These are phyloP conservation scores for Pollachius pollachius DNA, from an alignment of 2,113 vertebrate genomes.

Conservation along the genomic window DNA sequence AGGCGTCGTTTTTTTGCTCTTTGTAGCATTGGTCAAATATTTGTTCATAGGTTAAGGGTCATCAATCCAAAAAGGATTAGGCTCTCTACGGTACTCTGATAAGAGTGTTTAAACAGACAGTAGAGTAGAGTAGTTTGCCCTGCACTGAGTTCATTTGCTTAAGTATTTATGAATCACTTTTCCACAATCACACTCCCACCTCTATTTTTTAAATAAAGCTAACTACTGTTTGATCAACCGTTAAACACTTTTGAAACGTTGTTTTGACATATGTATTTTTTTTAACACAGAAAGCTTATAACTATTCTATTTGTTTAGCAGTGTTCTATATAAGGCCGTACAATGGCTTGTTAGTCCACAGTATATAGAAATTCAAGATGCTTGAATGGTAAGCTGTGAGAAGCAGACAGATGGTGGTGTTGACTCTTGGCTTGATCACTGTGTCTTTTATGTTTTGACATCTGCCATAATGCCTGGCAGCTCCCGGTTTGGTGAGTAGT, in stretches of 20 bases:
- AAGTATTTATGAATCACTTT: not conserved
- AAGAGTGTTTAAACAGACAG: conserved; percentile 27
- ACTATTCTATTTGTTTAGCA: not conserved
- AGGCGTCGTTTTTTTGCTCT: conserved; percentile 20
- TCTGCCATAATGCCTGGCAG: not conserved
- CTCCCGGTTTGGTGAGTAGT: not conserved
- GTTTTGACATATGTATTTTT: not conserved
- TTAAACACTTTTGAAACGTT: not conserved
- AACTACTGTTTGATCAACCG: not conserved
- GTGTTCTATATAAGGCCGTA: too few species aligned
- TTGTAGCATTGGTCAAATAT: conserved; percentile 34
- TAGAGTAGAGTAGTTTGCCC: conserved; percentile 5
- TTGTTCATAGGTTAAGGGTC: conserved; percentile 8
- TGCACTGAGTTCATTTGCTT: not conserved
- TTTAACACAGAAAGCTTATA: not conserved
- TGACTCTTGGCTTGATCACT: conserved; percentile 7
- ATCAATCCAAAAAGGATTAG: conserved; percentile 5
- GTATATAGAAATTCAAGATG: too few species aligned
- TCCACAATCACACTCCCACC: not conserved
- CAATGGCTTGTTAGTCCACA: too few species aligned
- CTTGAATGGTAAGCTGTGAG: not conserved
- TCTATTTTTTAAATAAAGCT: not conserved
- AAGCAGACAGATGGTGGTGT: conserved; percentile 20
- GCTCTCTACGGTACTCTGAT: conserved; percentile 26
- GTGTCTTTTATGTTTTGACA: conserved; percentile 17